Conservation (phyloP, 2,888 invertebrate genomes). For the Dicranocentrus wangi region DNA sequence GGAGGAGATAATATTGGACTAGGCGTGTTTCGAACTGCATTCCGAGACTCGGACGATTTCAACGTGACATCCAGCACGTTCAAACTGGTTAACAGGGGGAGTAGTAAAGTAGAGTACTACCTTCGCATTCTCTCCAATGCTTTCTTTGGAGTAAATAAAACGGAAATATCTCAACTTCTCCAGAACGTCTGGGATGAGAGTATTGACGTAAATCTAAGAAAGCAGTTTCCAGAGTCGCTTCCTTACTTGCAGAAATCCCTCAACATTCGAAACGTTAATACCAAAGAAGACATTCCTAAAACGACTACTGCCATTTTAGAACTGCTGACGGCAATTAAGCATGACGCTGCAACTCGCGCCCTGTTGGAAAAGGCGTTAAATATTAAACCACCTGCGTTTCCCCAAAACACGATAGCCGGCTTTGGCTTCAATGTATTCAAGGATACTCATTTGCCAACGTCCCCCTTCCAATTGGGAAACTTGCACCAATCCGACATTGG, state of each 20-base stretch:
- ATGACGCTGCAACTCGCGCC: constrained; percentile 31
- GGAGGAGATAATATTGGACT: constrained; percentile 53
- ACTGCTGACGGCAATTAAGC: constrained; percentile 31
- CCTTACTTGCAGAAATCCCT: constrained; percentile 45
- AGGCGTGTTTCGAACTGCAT: constrained; percentile 34
- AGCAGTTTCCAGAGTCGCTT: constrained; percentile 37
- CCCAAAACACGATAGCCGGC: constrained; percentile 35
- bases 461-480: constrained; percentile 47
- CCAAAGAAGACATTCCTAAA: constrained; percentile 35
- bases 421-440: constrained; percentile 57
- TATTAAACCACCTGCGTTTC: constrained; percentile 40
- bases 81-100: neutral
- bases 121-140: constrained; percentile 1
- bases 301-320: constrained; percentile 38
- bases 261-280: constrained; percentile 22
- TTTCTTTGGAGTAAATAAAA: constrained; percentile 5
- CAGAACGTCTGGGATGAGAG: constrained; percentile 9
- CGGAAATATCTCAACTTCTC: constrained; percentile 44
- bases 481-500: constrained; percentile 55
- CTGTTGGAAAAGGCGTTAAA: constrained; percentile 42
- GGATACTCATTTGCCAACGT: constrained; percentile 3
- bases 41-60: constrained; percentile 32
- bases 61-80: neutral
- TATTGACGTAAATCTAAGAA: constrained; percentile 1
- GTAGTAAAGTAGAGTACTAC: neutral